Evolutionary conservation across 2,113 vertebrate species (phyloP), one percentile per base, ranked within the genome.

Genomic region (Oophaga pumilio): DNA sequence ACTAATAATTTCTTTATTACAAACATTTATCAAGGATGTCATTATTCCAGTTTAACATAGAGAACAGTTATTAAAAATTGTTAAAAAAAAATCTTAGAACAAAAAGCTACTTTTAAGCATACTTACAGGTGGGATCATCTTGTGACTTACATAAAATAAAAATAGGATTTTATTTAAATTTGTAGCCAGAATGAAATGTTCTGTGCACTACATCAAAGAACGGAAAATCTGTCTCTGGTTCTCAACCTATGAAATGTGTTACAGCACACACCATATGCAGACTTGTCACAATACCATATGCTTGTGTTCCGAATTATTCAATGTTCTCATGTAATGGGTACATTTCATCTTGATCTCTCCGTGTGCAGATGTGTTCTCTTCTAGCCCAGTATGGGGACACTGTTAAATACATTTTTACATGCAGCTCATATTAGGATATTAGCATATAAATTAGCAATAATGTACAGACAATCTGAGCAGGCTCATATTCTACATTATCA

Each of bases 271-370:
- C 84, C 74, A 79, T 78, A 78, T 78, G 76, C 85, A 78, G 60
- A 66, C 11, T 86, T 59, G 22, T 76, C 43, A 52, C 43, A 68
- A 79, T 53, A 20, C 74, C 59, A 66, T 86, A 78, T 86, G 85
- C 56, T 26, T 79, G 4, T 68, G 74, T 86, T 78, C 71, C 43
- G 84, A 20, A 64, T 52, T 86, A 78, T 79, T 60, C 76, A 86
- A 78, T 86, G 85, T 86, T 80, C 60, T 71, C 53, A 13, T 43
- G 20, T 87, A 81, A 76, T 81, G 62, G 49, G 85, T 81, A 87
- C 76, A 87, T 87, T 69, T 80, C 28, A 80, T 59, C 26, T 80
- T 60, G 64, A 52, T 81, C 62, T 80, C 26, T 81, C 13, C 28
- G 59, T 57, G 52, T 57, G 15, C 50, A 68, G 76, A 76, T 86